phyloP scores from a whole-genome alignment of 2,888 invertebrate species.

The Plebejus argus region DNA sequence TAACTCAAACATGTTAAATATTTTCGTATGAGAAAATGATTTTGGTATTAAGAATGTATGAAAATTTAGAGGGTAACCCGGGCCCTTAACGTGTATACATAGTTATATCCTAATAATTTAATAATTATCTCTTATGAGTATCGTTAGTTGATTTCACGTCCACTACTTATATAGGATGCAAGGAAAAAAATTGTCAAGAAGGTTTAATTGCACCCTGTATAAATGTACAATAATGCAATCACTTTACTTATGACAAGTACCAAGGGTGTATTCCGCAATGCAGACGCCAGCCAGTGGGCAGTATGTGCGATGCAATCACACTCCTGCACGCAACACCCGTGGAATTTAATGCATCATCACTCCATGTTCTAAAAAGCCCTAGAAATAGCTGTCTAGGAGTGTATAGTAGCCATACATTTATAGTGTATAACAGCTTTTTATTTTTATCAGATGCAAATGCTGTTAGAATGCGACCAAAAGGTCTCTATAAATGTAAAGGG shows the following conservation, averaged over 20 bases:
- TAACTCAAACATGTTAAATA: too few relatives aligned
- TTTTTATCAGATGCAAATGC: neutral
- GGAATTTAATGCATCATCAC: conserved; percentile 8
- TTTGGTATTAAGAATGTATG: too few relatives aligned
- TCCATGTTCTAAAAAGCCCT: neutral
- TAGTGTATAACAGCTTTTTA: neutral
- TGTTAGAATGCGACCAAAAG: neutral
- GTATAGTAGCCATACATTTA: too few relatives aligned
- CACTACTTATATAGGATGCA: neutral
- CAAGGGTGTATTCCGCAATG: conserved; percentile 15
- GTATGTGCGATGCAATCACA: conserved; percentile 20
- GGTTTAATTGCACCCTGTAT: neutral
- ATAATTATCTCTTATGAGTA: neutral
- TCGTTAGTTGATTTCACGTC: neutral
- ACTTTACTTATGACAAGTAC: neutral
- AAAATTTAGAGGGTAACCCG: too few relatives aligned
- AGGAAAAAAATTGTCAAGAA: too few relatives aligned
- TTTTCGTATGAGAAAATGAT: too few relatives aligned
- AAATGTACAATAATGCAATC: neutral
- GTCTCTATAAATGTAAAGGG: too few relatives aligned
- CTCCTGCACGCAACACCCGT: conserved; percentile 10
- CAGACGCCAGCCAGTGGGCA: neutral
- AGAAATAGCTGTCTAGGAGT: neutral
- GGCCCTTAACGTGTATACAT: too few relatives aligned
- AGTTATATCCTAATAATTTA: too few relatives aligned